Evolutionary conservation across 1,140 invertebrate species (phyloP), one percentile per base, ranked within the genome.

Genomic region (Drosophila erecta): DNA sequence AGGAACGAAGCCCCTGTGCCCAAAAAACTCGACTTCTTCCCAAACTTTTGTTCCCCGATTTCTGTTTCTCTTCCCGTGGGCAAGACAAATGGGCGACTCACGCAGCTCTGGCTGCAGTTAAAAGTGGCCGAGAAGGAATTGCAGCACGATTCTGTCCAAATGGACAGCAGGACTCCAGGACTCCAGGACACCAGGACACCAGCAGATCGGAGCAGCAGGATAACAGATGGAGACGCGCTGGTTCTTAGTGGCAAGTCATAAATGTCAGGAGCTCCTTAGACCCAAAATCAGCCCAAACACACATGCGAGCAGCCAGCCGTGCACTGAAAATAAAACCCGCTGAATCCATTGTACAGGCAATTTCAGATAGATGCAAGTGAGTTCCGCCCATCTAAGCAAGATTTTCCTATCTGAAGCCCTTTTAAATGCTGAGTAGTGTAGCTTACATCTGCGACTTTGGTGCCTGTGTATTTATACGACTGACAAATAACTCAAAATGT

Each of bases 401-500:
- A n/a, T n/a, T n/a, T n/a, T n/a, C n/a, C n/a, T n/a, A n/a, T n/a
- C n/a, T n/a, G n/a, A n/a, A n/a, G n/a, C n/a, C n/a, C n/a, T n/a
- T n/a, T n/a, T n/a, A n/a, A n/a, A n/a, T n/a, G n/a, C n/a, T n/a
- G n/a, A n/a, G n/a, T n/a, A n/a, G n/a, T n/a, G n/a, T n/a, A n/a
- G n/a, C n/a, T n/a, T n/a, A n/a, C n/a, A n/a, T n/a, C n/a, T n/a
- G n/a, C n/a, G n/a, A n/a, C n/a, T n/a, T n/a, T n/a, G n/a, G n/a
- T n/a, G n/a, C n/a, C n/a, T n/a, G n/a, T 65, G 61, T n/a, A 20
- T 41, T 55, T 66, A 71, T 72, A 56, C 64, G 61, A 69, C 81
- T 86, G 81, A 86, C 77, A 86, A 87, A 87, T 87, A 87, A 87
- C 83, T 87, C 70, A 78, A 81, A 87, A 87, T 55, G 83, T 87